Conservation (phyloP, 2,113 vertebrate genomes). For the Paradoxurus hermaphroditus region DNA sequence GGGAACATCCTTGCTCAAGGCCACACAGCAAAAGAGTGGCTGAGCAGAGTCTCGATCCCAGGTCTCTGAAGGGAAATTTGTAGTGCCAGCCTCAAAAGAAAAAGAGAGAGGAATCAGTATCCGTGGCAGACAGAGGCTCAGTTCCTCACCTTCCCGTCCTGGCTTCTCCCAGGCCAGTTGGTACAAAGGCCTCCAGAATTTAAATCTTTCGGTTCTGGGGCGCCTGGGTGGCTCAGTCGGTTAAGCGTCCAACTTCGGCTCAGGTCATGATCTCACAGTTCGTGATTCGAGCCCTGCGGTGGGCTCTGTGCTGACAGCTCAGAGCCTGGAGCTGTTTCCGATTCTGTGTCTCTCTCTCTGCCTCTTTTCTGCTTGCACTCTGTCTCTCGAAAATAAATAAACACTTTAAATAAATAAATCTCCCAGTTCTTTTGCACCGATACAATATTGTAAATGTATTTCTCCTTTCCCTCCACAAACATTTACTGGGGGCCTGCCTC, state of each 20-base stretch:
- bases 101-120: background rate
- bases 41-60: background rate
- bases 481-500: background rate
- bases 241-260: too few species aligned
- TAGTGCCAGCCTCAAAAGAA: background rate
- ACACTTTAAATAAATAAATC: too few species aligned
- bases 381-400: too few species aligned
- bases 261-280: too few species aligned
- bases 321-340: too few species aligned
- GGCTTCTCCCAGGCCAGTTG: background rate
- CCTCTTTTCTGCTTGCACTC: too few species aligned
- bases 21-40: background rate
- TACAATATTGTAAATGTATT: background rate
- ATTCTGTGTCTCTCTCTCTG: too few species aligned
- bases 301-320: too few species aligned
- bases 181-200: background rate
- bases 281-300: too few species aligned
- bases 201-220: background rate
- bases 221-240: too few species aligned
- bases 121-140: rapidly evolving
- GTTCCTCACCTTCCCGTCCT: background rate
- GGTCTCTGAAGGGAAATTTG: background rate
- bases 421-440: background rate
- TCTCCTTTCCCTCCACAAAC: background rate
- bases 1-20: background rate